These are phyloP conservation scores for Drosophila nikananu DNA, from an alignment of 1,140 invertebrate genomes.

Conservation along the genomic window DNA sequence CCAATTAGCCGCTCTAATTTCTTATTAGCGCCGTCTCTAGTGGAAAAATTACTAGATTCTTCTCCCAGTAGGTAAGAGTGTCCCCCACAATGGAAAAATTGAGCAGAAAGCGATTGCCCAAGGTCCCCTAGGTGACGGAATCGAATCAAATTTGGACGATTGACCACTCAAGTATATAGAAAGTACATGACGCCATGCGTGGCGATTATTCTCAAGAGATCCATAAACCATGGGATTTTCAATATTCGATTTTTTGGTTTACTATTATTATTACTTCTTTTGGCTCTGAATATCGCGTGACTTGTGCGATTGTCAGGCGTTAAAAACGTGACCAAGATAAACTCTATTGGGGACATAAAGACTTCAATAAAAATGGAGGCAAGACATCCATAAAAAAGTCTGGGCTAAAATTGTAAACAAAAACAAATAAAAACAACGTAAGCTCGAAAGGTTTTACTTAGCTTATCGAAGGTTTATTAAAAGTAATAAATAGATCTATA, in stretches of 20 bases:
- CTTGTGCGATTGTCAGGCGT: slow-evolving; percentile 19
- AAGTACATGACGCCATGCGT: slow-evolving; percentile 37
- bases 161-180: slow-evolving; percentile 7
- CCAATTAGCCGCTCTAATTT: slow-evolving; percentile 9
- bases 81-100: slow-evolving; percentile 11
- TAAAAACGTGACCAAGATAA: slow-evolving; percentile 57
- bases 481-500: not conserved
- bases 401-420: slow-evolving; percentile 6
- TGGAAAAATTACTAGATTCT: slow-evolving; percentile 34
- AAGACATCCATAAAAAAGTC: slow-evolving; percentile 14
- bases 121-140: slow-evolving; percentile 19
- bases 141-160: slow-evolving; percentile 7
- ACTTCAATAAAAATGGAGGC: not conserved
- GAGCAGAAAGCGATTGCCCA: not conserved
- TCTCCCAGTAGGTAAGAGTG: not conserved
- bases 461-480: slow-evolving; percentile 3
- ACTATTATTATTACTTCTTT: too few relatives aligned
- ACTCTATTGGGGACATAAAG: slow-evolving; percentile 2
- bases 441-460: not conserved
- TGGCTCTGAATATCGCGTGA: slow-evolving; percentile 9
- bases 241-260: not conserved
- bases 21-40: not conserved
- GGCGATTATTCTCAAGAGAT: slow-evolving; percentile 20
- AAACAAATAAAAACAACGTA: not conserved
- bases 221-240: slow-evolving; percentile 40